phyloP scores from a whole-genome alignment of 2,113 vertebrate genomes.

The Perccottus glenii region DNA sequence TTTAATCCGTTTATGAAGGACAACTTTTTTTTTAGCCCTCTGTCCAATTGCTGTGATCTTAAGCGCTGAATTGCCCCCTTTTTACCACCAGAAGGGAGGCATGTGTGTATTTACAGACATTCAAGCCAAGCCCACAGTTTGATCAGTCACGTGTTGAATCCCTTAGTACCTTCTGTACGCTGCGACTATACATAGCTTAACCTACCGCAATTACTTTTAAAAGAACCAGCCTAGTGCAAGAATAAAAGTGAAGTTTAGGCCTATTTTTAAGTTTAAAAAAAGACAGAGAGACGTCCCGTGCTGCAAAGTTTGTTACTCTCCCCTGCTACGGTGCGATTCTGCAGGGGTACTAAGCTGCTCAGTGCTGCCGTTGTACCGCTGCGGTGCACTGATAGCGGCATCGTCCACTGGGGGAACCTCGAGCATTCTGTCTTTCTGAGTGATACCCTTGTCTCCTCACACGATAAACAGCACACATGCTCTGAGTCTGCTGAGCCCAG shows the following conservation, averaged over 20 bases:
- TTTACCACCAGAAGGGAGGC: slow-evolving; percentile 21
- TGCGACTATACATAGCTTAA: slow-evolving; percentile 36
- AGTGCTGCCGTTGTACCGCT: slow-evolving; percentile 59
- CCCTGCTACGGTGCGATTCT: slow-evolving; percentile 48
- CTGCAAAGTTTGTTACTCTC: slow-evolving; percentile 54
- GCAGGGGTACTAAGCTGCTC: slow-evolving; percentile 52
- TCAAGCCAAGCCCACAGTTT: slow-evolving; percentile 25
- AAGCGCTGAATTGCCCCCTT: slow-evolving; percentile 12
- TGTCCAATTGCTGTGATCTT: slow-evolving; percentile 31
- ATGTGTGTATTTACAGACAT: slow-evolving; percentile 7
- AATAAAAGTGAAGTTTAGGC: slow-evolving; percentile 60
- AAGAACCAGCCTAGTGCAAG: slow-evolving; percentile 33
- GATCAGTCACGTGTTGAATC: slow-evolving; percentile 35
- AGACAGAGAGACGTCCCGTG: slow-evolving; percentile 20
- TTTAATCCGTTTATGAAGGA: slow-evolving; percentile 27
- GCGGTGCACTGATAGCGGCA: slow-evolving; percentile 70
- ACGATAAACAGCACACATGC: slow-evolving; percentile 74
- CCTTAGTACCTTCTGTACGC: slow-evolving; percentile 6
- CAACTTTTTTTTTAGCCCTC: slow-evolving; percentile 18
- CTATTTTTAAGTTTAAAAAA: slow-evolving; percentile 54
- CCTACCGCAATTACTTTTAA: slow-evolving; percentile 26
- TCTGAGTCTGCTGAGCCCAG: slow-evolving; percentile 63
- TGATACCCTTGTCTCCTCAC: slow-evolving; percentile 83
- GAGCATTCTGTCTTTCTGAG: slow-evolving; percentile 82
- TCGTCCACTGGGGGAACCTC: slow-evolving; percentile 75